phyloP scores from a whole-genome alignment of 2,888 invertebrate genomes.

The Drosophila neotestacea region DNA sequence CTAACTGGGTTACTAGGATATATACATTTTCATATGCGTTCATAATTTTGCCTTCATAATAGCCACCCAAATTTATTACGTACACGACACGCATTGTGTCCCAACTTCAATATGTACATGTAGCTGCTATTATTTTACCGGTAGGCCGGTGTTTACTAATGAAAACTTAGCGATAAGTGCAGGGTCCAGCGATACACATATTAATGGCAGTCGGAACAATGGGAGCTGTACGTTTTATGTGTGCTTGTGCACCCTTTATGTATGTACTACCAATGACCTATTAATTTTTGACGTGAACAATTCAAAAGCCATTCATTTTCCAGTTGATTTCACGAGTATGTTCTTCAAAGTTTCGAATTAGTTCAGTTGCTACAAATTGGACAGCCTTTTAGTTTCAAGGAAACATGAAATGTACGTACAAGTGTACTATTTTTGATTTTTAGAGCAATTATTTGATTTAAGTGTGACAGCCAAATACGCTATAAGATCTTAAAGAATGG shows the following conservation, averaged over 20 bases:
- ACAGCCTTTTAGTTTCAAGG: conserved; percentile 20
- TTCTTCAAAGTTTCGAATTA: conserved; percentile 23
- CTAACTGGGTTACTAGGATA: conserved; percentile 79
- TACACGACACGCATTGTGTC: conserved; percentile 71
- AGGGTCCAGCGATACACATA: conserved; percentile 33
- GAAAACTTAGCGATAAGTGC: conserved; percentile 59
- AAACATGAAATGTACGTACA: neutral
- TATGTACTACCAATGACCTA: conserved; percentile 63
- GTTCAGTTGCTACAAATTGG: conserved; percentile 24
- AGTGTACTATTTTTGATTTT: neutral
- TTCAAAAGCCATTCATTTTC: conserved; percentile 39
- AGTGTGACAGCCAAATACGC: conserved; percentile 2
- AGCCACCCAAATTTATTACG: conserved; percentile 61
- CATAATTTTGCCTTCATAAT: conserved; percentile 68
- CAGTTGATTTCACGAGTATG: conserved; percentile 27
- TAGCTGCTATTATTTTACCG: conserved; percentile 39
- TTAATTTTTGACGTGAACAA: conserved; percentile 62
- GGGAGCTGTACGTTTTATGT: conserved; percentile 5
- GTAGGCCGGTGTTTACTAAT: conserved; percentile 47
- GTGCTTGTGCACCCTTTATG: neutral
- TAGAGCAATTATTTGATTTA: neutral
- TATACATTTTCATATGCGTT: conserved; percentile 71
- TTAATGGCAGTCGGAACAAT: conserved; percentile 53
- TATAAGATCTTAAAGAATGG: conserved; percentile 14
- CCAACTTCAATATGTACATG: conserved; percentile 25